phyloP scores from a whole-genome alignment of 2,113 vertebrate genomes.

The Sorex araneus region DNA sequence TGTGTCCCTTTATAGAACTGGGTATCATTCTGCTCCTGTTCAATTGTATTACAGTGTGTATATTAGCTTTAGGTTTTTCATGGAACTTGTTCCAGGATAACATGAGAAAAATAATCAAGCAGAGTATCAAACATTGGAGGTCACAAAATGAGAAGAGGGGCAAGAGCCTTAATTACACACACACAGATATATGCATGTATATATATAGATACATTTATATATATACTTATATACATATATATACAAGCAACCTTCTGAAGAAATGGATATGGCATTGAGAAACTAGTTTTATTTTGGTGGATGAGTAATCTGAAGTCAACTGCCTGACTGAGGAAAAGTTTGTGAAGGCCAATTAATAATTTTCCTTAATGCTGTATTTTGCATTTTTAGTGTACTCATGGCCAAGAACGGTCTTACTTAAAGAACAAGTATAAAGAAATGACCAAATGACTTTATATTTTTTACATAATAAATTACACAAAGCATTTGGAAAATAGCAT shows the following conservation, averaged over 20 bases:
- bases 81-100: conserved; percentile 52
- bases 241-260: not conserved
- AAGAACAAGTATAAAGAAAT: conserved; percentile 48
- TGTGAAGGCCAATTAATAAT: not conserved
- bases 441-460: not conserved
- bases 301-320: not conserved
- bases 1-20: not conserved
- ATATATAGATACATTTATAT: no score
- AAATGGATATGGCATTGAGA: conserved; percentile 64
- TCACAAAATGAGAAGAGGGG: conserved; percentile 51
- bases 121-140: conserved; percentile 16
- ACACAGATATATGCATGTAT: no score
- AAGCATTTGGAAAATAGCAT: not conserved
- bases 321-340: conserved; percentile 7
- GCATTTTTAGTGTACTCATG: not conserved
- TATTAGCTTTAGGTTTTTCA: conserved; percentile 10
- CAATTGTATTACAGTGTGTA: not conserved
- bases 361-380: not conserved
- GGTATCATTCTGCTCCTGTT: conserved; percentile 14
- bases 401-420: conserved; percentile 10
- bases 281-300: not conserved
- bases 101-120: conserved; percentile 50
- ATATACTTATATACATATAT: no score
- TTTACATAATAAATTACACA: no score
- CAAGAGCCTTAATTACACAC: not conserved